Percentiles rank a stretch among this genome's conserved stretches.
phyloP scores from a whole-genome alignment of 2,797 vertebrate species.

The Gallinago solitaria region DNA sequence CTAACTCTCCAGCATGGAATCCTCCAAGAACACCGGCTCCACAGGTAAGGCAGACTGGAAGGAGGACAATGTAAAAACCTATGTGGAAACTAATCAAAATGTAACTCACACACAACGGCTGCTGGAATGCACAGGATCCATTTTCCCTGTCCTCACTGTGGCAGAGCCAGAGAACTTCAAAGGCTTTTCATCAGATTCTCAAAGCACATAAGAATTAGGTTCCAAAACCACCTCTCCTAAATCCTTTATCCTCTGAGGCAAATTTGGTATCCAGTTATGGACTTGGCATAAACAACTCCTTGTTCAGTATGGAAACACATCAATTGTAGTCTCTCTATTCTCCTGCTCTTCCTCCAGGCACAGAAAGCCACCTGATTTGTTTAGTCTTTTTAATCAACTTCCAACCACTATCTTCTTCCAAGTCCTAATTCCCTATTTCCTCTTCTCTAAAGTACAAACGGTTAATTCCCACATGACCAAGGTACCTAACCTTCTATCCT shows the following conservation, averaged over 20 bases:
- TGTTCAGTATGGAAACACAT: not conserved
- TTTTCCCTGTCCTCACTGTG: not conserved
- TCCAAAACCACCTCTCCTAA: not conserved
- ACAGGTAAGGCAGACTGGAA: not conserved
- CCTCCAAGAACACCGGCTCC: not conserved
- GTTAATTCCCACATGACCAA: not conserved
- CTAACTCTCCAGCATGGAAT: not conserved
- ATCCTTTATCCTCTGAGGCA: not conserved
- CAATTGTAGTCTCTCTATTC: not conserved
- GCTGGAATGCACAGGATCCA: not conserved
- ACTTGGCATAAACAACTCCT: not conserved
- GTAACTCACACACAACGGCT: not conserved
- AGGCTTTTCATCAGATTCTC: conserved; percentile 3
- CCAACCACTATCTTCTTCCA: not conserved
- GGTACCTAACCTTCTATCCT: not conserved
- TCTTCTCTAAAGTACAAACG: not conserved
- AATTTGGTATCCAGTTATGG: not conserved
- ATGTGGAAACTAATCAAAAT: not conserved
- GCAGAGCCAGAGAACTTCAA: conserved; percentile 4
- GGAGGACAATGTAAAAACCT: not conserved
- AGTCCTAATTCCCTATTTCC: not conserved
- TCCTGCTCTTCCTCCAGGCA: not conserved
- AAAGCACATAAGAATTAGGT: not conserved
- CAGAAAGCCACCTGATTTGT: not conserved
- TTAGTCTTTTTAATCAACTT: not conserved